Evolutionary conservation across 2,888 invertebrate genomes (phyloP).

Genomic region (Dasypogon diadema): DNA sequence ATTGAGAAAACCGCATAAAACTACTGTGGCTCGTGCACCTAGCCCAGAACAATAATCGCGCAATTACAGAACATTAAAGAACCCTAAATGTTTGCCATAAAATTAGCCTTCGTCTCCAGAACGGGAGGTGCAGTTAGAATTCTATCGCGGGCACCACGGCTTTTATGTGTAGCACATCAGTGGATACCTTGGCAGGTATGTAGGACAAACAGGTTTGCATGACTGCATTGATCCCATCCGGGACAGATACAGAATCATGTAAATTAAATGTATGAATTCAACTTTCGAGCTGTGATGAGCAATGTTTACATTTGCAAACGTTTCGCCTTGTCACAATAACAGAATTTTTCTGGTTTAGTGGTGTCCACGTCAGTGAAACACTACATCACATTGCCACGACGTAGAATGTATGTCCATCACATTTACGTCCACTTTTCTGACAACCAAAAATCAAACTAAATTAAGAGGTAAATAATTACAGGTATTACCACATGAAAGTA

Average conservation of each 20-base stretch:
- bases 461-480: slow-evolving; percentile 33
- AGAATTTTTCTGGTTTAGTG: too few species aligned
- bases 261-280: not conserved
- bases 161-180: not conserved
- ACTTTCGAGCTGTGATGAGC: too few species aligned
- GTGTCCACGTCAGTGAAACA: too few species aligned
- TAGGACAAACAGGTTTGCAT: not conserved
- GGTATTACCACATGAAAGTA: slow-evolving; percentile 3
- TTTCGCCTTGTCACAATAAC: too few species aligned
- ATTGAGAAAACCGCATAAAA: not conserved
- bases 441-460: slow-evolving; percentile 17
- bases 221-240: not conserved
- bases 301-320: too few species aligned
- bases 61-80: slow-evolving; percentile 26
- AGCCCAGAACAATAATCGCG: slow-evolving; percentile 5
- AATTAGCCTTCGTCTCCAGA: not conserved
- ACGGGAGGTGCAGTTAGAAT: too few species aligned
- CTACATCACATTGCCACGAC: not conserved
- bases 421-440: not conserved
- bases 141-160: not conserved
- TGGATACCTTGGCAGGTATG: not conserved
- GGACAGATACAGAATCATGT: not conserved
- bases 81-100: slow-evolving; percentile 21
- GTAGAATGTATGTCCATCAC: not conserved
- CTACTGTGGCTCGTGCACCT: not conserved